These are phyloP conservation scores for Dysidea cf. avara DNA, from an alignment of 37 sponge, comb jelly and placozoan species.

Conservation along the genomic window DNA sequence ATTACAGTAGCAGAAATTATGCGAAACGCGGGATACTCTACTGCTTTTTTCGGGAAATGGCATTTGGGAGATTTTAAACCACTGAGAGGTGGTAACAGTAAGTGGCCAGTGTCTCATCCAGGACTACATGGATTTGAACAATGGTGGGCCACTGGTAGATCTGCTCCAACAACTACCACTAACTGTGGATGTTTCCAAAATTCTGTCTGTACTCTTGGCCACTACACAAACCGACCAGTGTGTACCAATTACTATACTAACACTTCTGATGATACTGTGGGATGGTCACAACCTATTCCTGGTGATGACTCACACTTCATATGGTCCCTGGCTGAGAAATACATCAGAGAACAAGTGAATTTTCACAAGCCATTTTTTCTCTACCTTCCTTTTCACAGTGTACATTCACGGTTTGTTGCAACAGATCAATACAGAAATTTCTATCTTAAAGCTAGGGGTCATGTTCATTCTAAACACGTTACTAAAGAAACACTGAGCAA, in stretches of 20 bases:
- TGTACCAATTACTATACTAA: too few relatives aligned
- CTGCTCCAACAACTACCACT: constrained; percentile 43
- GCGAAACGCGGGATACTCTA: constrained; percentile 34
- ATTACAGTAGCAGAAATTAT: constrained; percentile 58
- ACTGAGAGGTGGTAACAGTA: constrained; percentile 59
- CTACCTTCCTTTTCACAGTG: constrained; percentile 62
- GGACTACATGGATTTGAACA: constrained; percentile 70
- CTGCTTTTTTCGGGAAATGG: constrained; percentile 68
- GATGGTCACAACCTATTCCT: background rate
- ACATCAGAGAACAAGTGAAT: too few relatives aligned
- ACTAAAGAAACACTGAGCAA: constrained; percentile 68
- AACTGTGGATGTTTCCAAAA: constrained; percentile 63
- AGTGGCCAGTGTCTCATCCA: constrained; percentile 69
- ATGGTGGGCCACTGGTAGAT: too few relatives aligned
- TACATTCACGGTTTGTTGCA: constrained; percentile 58
- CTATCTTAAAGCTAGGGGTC: constrained; percentile 17
- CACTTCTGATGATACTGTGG: background rate
- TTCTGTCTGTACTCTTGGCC: constrained; percentile 45
- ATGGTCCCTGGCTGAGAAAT: too few relatives aligned
- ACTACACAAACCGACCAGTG: constrained; percentile 36
- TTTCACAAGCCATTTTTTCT: constrained; percentile 50
- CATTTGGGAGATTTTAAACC: too few relatives aligned
- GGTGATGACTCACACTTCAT: constrained; percentile 67
- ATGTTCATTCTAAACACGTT: too few relatives aligned
- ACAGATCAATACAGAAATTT: constrained; percentile 19